Base-by-base conservation (phyloP, 1,140 invertebrate species). In the Drosophila elegans region DNA sequence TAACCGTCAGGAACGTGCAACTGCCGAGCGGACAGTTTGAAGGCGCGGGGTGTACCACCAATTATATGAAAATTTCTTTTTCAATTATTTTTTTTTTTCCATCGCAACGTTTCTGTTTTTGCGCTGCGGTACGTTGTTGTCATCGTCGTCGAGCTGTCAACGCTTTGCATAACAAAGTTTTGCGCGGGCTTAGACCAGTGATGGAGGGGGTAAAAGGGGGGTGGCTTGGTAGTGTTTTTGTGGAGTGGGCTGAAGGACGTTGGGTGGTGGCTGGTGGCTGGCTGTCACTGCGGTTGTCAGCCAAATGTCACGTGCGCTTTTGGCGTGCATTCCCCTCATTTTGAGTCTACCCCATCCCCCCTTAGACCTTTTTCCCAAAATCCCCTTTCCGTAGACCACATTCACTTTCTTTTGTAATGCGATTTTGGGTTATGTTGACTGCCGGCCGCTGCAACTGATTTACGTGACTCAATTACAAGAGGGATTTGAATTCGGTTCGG, bases 391-490 rank as follows among this genome's bases (percentile, higher is more conserved):
- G 2, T 13, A 10, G 44, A 36, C 12, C 68, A 13, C 36, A 51
- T 52, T 66, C 53, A 66, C 46, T 76, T 57, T 76, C 46, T 34
- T 53, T 55, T 59, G 73, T 76, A 76, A 76, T 76, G 73, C 48
- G 73, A 76, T 76, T 76, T 76, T 27, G 62, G 61, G n/a, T 36
- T 71, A 48, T 63, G 64, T 55, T 76, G 56, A 71, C 73, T 54
- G 71, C 44, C 74, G 49, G 74, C 49, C 66, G 74, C 57, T 78
- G 57, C 74, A 61, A 63, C 61, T 74, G 64, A 85, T 81, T 80
- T 83, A 90, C 82, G 80, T 90, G 81, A 90, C 76, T 91, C 86
- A 86, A 91, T 91, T 78, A 83, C 68, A 38, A 78, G 81, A 69
- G 75, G 74, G 71, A 74, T 72, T 72, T 72, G 68, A 72, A 71